A percentile compares a stretch with the other conserved stretches of the same genome.
Conservation (phyloP, 2,113 vertebrate genomes). For the Mirza zaza region DNA sequence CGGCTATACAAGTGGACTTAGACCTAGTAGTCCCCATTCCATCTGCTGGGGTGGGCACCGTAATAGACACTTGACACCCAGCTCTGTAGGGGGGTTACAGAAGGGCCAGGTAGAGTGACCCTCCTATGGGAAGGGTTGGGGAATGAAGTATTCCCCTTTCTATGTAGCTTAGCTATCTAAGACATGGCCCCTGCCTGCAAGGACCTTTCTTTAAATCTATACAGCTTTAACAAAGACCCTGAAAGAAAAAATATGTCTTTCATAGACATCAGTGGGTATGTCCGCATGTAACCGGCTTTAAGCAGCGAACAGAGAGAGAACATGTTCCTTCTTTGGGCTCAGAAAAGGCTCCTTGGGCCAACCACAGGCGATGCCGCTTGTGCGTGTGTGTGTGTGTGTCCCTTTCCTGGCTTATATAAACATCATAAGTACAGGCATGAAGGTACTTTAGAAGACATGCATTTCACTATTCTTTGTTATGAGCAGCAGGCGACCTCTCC, state of each 20-base stretch:
- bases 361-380: background rate
- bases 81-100: background rate
- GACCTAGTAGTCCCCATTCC: background rate
- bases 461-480: background rate
- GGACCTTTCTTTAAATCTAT: background rate
- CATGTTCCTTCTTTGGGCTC: background rate
- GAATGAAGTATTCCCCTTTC: background rate
- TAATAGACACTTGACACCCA: background rate
- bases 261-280: background rate
- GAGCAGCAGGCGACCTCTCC: background rate
- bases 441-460: background rate
- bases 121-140: background rate
- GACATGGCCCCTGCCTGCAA: background rate
- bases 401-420: background rate
- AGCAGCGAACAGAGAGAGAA: background rate
- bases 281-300: background rate
- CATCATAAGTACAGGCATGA: background rate
- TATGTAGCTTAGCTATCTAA: background rate
- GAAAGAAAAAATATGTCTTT: background rate
- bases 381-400: too few species aligned
- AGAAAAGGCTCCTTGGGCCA: background rate
- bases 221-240: background rate
- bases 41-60: background rate
- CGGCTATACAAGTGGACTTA: background rate
- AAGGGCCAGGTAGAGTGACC: background rate